Conservation (phyloP, 2,888 invertebrate species). For the Bimastos eiseni region DNA sequence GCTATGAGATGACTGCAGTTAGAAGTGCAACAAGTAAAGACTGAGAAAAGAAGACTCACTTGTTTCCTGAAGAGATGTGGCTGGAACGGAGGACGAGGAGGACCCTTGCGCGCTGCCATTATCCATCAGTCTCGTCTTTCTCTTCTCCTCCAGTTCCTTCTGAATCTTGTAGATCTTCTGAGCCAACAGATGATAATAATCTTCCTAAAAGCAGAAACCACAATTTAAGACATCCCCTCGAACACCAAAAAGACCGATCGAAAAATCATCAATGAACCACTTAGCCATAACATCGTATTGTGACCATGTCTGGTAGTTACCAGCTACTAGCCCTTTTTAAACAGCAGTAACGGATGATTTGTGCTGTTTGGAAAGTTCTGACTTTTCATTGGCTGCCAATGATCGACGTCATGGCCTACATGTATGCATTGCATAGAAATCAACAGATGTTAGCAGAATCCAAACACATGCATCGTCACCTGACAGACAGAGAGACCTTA, state of each 20-base stretch:
- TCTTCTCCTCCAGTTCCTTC: slow-evolving; percentile 80
- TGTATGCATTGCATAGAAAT: too few relatives aligned
- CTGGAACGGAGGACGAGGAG: not conserved
- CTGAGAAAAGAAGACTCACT: not conserved
- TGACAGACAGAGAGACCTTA: too few relatives aligned
- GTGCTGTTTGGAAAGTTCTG: too few relatives aligned
- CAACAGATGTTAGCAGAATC: too few relatives aligned
- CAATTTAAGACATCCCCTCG: too few relatives aligned
- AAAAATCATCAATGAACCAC: not conserved
- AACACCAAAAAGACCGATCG: too few relatives aligned
- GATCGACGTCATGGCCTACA: too few relatives aligned
- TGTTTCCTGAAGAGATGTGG: not conserved
- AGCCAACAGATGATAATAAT: slow-evolving; percentile 95
- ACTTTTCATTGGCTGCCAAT: too few relatives aligned
- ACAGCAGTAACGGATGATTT: too few relatives aligned
- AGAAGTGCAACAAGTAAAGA: not conserved
- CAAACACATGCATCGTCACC: too few relatives aligned
- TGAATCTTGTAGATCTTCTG: slow-evolving; percentile 99
- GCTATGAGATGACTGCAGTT: not conserved
- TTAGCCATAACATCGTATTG: too few relatives aligned
- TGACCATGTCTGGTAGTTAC: too few relatives aligned
- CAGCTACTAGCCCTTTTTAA: not conserved
- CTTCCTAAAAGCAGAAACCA: slow-evolving; percentile 69
- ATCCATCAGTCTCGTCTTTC: slow-evolving; percentile 27
- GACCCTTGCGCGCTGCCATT: slow-evolving; percentile 28